These are phyloP conservation scores for Branchellion lobata DNA, from an alignment of 2,888 invertebrate species.

Conservation along the genomic window DNA sequence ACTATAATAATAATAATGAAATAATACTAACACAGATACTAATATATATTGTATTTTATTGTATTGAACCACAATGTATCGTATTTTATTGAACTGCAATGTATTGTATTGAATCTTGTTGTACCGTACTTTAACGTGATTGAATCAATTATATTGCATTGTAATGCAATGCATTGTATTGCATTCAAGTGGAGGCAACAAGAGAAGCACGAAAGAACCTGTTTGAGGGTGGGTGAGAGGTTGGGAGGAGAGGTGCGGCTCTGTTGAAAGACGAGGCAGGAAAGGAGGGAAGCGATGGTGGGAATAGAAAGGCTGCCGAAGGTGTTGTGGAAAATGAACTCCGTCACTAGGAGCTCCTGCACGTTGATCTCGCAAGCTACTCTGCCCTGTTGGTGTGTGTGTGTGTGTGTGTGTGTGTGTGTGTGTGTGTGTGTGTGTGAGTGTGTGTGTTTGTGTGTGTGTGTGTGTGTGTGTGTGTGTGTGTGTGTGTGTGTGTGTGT, in stretches of 20 bases:
- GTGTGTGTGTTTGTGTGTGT: not conserved
- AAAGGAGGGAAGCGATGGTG: conserved; percentile 90
- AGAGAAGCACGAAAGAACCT: too few relatives aligned
- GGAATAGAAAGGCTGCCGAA: conserved; percentile 81
- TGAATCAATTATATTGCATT: not conserved
- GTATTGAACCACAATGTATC: too few relatives aligned
- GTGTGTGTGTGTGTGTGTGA: not conserved
- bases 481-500: not conserved
- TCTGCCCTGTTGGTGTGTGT: conserved; percentile 68
- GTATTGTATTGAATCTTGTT: too few relatives aligned
- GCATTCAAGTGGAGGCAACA: not conserved
- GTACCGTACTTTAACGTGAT: too few relatives aligned
- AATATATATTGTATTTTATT: not conserved
- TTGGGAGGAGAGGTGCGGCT: conserved; percentile 67
- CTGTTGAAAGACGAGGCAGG: conserved; percentile 85
- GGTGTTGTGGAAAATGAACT: conserved; percentile 85
- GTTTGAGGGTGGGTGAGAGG: conserved; percentile 68
- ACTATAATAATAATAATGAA: not conserved
- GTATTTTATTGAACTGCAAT: too few relatives aligned
- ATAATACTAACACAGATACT: not conserved
- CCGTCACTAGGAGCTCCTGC: conserved; percentile 82
- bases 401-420: not conserved
- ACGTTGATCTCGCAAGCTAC: conserved; percentile 84
- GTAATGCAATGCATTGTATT: not conserved
- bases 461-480: not conserved